Conservation (phyloP, 2,797 vertebrate genomes). For the Artibeus lituratus region DNA sequence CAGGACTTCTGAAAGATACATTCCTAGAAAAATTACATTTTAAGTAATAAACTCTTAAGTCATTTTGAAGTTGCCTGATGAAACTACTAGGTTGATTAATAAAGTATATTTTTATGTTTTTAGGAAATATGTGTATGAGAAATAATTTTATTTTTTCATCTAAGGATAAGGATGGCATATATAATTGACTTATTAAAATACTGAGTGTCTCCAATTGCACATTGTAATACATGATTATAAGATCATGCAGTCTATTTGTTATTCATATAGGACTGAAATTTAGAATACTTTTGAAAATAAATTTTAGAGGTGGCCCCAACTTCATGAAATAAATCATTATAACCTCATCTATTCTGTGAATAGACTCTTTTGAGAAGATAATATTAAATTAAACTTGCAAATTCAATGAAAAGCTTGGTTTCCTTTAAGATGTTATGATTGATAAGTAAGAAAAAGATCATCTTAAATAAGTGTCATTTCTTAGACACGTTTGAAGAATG, state of each 20-base stretch:
- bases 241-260: background rate
- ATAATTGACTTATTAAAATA: constrained; percentile 26
- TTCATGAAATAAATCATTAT: constrained; percentile 3
- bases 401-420: constrained; percentile 1
- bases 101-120: background rate
- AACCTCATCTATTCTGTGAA: background rate
- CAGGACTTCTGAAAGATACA: background rate
- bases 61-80: background rate
- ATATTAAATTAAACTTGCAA: background rate
- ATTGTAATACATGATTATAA: background rate
- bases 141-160: background rate
- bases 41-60: background rate
- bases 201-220: background rate
- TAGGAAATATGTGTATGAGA: background rate
- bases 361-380: background rate
- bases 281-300: constrained; percentile 19
- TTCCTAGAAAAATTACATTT: background rate
- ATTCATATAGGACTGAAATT: background rate
- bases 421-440: background rate
- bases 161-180: background rate
- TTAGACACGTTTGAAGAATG: background rate
- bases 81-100: background rate
- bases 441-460: constrained; percentile 32
- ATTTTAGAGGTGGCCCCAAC: background rate
- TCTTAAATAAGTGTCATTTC: background rate